Percentiles rank a stretch among this genome's conserved stretches.
phyloP scores from a whole-genome alignment of 2,888 invertebrate genomes.

The Carpatolechia fugitivella region DNA sequence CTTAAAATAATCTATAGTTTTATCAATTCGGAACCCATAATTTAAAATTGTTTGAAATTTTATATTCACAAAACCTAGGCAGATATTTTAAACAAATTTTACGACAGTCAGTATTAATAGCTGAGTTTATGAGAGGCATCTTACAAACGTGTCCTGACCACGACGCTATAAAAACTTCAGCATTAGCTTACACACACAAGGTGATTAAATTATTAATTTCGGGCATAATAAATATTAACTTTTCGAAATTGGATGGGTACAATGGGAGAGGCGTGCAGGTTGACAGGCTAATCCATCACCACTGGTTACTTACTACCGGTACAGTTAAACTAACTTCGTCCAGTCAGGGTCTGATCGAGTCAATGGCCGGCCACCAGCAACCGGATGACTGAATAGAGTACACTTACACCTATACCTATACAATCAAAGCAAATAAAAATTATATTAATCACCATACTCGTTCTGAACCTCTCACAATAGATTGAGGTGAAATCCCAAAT shows the following conservation, averaged over 20 bases:
- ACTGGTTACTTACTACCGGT: constrained; percentile 42
- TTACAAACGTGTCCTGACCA: constrained; percentile 33
- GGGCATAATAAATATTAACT: constrained; percentile 44
- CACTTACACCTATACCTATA: constrained; percentile 46
- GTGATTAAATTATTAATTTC: constrained; percentile 10
- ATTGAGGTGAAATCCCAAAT: constrained; percentile 42
- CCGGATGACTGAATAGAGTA: constrained; percentile 41
- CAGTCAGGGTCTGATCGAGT: constrained; percentile 59
- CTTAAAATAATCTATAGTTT: background rate
- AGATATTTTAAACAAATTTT: constrained; percentile 12
- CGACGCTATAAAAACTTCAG: constrained; percentile 37
- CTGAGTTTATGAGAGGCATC: constrained; percentile 7
- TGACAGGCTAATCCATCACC: constrained; percentile 61
- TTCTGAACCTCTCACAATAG: constrained; percentile 33
- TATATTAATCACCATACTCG: constrained; percentile 49
- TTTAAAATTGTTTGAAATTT: constrained; percentile 4
- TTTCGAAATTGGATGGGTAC: constrained; percentile 52
- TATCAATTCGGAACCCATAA: constrained; percentile 2
- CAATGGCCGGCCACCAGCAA: constrained; percentile 49
- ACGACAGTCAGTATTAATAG: constrained; percentile 15
- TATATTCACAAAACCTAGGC: background rate
- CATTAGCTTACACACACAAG: constrained; percentile 44
- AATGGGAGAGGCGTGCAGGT: constrained; percentile 39
- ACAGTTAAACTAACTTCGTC: constrained; percentile 47
- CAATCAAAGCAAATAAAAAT: constrained; percentile 67